A percentile compares a stretch with the other conserved stretches of the same genome.
These are phyloP conservation scores for Acromyrmex heyeri DNA, from an alignment of 1,140 invertebrate genomes.

Conservation along the genomic window DNA sequence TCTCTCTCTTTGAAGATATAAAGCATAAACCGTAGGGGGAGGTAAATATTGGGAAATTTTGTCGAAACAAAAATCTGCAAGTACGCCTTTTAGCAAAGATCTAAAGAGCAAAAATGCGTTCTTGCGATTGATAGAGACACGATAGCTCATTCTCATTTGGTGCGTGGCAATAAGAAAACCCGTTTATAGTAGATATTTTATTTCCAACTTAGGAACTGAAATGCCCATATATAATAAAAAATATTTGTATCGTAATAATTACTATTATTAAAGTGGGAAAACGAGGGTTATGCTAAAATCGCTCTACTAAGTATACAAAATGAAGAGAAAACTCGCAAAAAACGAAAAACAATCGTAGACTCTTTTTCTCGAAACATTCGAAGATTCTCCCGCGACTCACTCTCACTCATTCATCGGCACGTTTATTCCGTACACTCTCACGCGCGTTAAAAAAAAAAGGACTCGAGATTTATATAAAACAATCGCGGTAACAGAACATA, in stretches of 20 bases:
- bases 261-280: slow-evolving; percentile 78
- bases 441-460: slow-evolving; percentile 57
- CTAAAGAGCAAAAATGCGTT: background rate
- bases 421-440: slow-evolving; percentile 25
- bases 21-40: background rate
- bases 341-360: slow-evolving; percentile 67
- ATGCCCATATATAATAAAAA: slow-evolving; percentile 83
- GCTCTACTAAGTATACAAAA: slow-evolving; percentile 75
- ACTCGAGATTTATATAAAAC: slow-evolving; percentile 72
- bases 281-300: slow-evolving; percentile 75
- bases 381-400: slow-evolving; percentile 42
- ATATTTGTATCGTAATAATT: slow-evolving; percentile 79
- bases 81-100: background rate
- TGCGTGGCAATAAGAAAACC: slow-evolving; percentile 44
- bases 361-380: slow-evolving; percentile 63
- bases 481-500: slow-evolving; percentile 73
- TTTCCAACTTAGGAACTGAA: slow-evolving; percentile 83
- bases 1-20: too few relatives aligned
- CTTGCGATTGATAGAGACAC: background rate
- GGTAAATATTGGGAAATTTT: background rate
- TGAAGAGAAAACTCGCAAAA: slow-evolving; percentile 74
- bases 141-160: background rate
- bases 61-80: background rate
- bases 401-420: slow-evolving; percentile 27
- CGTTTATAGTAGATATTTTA: slow-evolving; percentile 80